Conservation (phyloP, 2,888 invertebrate species). For the Chrysolina oricalcia region DNA sequence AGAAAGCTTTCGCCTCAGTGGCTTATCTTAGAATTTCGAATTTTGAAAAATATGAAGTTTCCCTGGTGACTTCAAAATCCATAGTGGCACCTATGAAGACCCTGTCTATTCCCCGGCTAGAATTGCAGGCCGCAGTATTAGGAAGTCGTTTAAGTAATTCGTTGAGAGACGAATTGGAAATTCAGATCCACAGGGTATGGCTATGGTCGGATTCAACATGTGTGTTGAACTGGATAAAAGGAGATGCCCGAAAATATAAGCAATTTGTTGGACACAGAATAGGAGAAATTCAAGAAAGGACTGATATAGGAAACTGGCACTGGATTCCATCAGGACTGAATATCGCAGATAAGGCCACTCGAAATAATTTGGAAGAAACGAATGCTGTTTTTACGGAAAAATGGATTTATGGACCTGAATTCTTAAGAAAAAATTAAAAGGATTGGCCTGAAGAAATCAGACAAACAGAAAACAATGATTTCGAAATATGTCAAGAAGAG, state of each 20-base stretch:
- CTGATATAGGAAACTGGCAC: constrained; percentile 36
- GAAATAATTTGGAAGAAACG: constrained; percentile 10
- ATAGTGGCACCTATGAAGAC: neutral
- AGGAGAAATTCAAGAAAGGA: constrained; percentile 53
- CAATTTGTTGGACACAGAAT: constrained; percentile 47
- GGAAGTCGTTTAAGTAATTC: neutral
- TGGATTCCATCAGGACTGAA: constrained; percentile 54
- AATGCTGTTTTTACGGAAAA: constrained; percentile 8
- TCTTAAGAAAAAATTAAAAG: neutral
- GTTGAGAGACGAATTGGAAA: neutral
- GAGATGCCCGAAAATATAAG: constrained; percentile 24
- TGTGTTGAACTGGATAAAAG: neutral
- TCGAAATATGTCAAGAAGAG: neutral
- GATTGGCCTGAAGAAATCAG: constrained; percentile 15
- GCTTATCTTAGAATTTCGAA: neutral
- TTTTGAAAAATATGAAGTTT: neutral
- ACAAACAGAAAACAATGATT: neutral
- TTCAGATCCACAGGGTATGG: neutral
- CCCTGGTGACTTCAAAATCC: neutral
- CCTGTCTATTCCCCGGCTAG: no score
- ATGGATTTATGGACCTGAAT: constrained; percentile 12
- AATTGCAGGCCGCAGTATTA: no score
- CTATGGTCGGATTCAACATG: constrained; percentile 3
- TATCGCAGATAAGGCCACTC: constrained; percentile 54
- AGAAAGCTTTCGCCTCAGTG: neutral